Evolutionary conservation across 2,888 invertebrate genomes (phyloP).

Genomic region (Stenotaenia linearis): DNA sequence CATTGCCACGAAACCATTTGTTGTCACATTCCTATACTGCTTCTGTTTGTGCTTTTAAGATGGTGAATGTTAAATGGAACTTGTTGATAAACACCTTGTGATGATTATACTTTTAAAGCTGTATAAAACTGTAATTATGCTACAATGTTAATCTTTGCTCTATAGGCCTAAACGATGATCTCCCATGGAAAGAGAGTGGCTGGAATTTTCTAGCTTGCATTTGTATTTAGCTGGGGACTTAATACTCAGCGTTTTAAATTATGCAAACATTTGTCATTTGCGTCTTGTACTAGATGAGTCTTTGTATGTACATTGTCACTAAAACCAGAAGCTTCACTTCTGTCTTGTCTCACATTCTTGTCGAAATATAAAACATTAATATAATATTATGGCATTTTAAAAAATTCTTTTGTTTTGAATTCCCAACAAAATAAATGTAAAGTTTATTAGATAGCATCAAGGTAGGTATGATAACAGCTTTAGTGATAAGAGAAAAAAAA

Average conservation of each 20-base stretch:
- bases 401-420: no score
- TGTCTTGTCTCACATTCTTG: not conserved
- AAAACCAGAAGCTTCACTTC: not conserved
- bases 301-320: constrained; percentile 15
- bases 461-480: no score
- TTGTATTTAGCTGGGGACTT: not conserved
- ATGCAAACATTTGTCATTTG: not conserved
- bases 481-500: no score
- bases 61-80: not conserved
- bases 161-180: constrained; percentile 5
- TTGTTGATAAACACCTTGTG: not conserved
- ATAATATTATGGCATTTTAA: no score
- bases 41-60: not conserved
- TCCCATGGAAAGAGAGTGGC: not conserved
- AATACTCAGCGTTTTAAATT: not conserved
- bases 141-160: not conserved
- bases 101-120: not conserved
- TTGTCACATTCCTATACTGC: constrained; percentile 4
- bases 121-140: constrained; percentile 8
- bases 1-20: constrained; percentile 6
- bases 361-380: no score
- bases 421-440: no score
- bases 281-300: not conserved
- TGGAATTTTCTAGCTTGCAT: not conserved
- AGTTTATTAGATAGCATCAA: no score